A percentile compares a stretch with the other conserved stretches of the same genome.
Conservation (phyloP, 2,797 vertebrate species). For the Orientallactaga sibirica region DNA sequence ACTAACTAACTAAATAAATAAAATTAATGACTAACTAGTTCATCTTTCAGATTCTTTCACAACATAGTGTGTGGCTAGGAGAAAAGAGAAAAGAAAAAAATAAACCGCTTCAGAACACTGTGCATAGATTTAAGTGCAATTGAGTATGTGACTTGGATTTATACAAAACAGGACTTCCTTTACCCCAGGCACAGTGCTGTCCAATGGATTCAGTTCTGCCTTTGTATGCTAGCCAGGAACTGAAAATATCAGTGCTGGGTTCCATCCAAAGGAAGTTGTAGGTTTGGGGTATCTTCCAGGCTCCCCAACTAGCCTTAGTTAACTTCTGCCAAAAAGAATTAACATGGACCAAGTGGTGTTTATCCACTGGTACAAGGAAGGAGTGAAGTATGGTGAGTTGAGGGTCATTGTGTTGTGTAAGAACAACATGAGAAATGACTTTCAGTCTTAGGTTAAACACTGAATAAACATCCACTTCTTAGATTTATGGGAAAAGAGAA, state of each 20-base stretch:
- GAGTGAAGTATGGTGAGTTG: not conserved
- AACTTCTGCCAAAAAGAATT: not conserved
- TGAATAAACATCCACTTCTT: not conserved
- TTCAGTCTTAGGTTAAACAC: not conserved
- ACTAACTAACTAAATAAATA: too few relatives aligned
- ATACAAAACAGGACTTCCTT: not conserved
- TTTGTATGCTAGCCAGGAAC: not conserved
- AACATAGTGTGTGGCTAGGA: not conserved
- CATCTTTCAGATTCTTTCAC: not conserved
- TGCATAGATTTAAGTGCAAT: conserved; percentile 33
- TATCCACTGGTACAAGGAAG: not conserved
- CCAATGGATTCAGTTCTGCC: not conserved
- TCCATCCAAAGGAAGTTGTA: not conserved
- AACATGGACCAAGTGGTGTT: not conserved
- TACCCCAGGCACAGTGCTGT: not conserved
- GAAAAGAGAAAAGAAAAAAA: not conserved
- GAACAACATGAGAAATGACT: not conserved
- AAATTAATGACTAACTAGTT: not conserved
- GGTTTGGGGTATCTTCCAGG: not conserved
- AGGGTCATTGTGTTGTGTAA: not conserved
- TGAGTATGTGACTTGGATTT: conserved; percentile 20
- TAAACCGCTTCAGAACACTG: not conserved
- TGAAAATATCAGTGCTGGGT: not conserved
- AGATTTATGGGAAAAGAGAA: not conserved
- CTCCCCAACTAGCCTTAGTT: not conserved